Evolutionary conservation across 2,797 vertebrate species (phyloP).

Genomic region (Mormyrus proboscirostris): DNA sequence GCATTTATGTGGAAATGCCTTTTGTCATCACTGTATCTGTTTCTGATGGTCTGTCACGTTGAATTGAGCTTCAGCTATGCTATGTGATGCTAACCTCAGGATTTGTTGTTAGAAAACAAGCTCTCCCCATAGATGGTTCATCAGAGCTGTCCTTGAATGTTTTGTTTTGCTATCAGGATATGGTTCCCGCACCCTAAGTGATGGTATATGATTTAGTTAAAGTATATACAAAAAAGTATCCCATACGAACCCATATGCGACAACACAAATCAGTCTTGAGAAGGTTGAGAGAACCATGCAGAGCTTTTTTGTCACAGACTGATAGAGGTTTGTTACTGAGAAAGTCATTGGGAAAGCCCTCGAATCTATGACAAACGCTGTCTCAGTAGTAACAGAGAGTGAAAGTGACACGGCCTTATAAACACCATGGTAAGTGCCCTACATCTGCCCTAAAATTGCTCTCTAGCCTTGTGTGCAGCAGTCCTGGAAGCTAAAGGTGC

Average conservation of each 20-base stretch:
- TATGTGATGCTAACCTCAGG: neutral
- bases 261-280: neutral
- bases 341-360: constrained; percentile 12
- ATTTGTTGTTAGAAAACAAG: neutral
- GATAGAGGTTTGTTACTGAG: constrained; percentile 8
- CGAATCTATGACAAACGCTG: constrained; percentile 5
- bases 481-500: neutral
- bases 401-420: neutral
- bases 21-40: neutral
- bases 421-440: neutral
- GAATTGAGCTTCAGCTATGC: neutral
- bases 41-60: neutral
- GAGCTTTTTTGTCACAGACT: neutral
- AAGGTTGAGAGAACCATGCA: neutral
- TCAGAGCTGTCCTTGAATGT: constrained; percentile 5
- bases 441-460: neutral
- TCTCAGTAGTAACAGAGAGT: neutral
- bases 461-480: neutral
- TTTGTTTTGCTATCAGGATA: neutral
- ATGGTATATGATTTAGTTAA: neutral
- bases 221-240: neutral
- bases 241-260: neutral
- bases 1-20: neutral
- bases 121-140: neutral
- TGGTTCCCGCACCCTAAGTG: neutral